phyloP scores from a whole-genome alignment of 53 echinoderm and acorn worm species.

The Paracentrotus lividus region DNA sequence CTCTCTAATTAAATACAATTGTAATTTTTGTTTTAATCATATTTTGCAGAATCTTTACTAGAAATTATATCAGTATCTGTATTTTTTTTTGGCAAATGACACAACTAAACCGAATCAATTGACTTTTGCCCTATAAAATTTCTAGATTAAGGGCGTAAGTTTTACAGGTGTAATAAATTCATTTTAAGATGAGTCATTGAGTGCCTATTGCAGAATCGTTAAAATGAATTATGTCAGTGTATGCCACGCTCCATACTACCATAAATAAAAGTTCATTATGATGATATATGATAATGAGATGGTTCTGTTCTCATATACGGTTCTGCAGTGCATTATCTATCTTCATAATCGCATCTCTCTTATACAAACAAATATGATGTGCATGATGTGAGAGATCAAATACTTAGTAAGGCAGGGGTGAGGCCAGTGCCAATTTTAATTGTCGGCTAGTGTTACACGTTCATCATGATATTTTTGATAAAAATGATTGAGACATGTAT shows the following conservation, averaged over 20 bases:
- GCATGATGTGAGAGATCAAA: slow-evolving; percentile 10
- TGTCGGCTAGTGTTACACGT: too few relatives aligned
- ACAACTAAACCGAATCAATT: background rate
- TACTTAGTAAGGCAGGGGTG: background rate
- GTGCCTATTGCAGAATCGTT: background rate
- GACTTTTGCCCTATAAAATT: background rate
- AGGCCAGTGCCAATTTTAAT: background rate
- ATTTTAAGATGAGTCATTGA: background rate
- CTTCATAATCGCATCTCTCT: slow-evolving; percentile 18
- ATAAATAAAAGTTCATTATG: slow-evolving; percentile 45
- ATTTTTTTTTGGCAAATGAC: background rate
- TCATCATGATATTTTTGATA: too few relatives aligned
- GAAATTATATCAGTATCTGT: too few relatives aligned
- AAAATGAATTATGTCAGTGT: slow-evolving; percentile 2
- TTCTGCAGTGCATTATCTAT: background rate
- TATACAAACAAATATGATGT: slow-evolving; percentile 12
- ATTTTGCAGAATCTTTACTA: too few relatives aligned
- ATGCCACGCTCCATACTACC: background rate
- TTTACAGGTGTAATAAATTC: background rate
- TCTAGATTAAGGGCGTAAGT: background rate
- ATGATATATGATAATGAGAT: slow-evolving; percentile 53
- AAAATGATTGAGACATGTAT: too few relatives aligned
- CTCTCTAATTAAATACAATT: too few relatives aligned
- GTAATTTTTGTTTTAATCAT: too few relatives aligned
- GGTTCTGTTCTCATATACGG: background rate